Percentiles rank a stretch among this genome's conserved stretches.
phyloP scores from a whole-genome alignment of 2,888 invertebrate genomes.

The Mechanitis mazaeus region DNA sequence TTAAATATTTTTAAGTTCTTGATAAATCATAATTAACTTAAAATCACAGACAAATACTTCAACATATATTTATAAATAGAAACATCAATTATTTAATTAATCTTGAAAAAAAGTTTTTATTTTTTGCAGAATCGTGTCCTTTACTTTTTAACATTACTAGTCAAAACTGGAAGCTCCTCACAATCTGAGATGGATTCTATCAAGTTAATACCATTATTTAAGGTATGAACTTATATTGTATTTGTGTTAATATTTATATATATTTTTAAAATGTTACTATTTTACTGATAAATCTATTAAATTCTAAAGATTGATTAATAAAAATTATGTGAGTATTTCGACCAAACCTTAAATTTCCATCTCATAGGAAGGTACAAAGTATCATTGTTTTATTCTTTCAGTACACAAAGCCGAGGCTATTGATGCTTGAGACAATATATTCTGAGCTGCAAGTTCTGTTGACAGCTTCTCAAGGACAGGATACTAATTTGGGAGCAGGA shows the following conservation, averaged over 20 bases:
- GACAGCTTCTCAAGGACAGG: slow-evolving; percentile 36
- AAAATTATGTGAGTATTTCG: too few species aligned
- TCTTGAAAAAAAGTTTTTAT: not conserved
- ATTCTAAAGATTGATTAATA: too few species aligned
- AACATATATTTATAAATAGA: too few species aligned
- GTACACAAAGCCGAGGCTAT: slow-evolving; percentile 63
- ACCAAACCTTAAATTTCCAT: too few species aligned
- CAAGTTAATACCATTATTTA: slow-evolving; percentile 60
- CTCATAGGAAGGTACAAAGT: not conserved
- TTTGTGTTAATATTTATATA: not conserved
- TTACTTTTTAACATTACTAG: slow-evolving; percentile 57
- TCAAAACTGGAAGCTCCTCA: slow-evolving; percentile 41
- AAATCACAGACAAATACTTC: too few species aligned
- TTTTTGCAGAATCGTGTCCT: slow-evolving; percentile 65
- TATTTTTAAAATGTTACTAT: too few species aligned
- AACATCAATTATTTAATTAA: too few species aligned
- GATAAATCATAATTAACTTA: too few species aligned
- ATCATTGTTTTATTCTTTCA: slow-evolving; percentile 38
- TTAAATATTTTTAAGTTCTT: too few species aligned
- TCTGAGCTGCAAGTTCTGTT: slow-evolving; percentile 55
- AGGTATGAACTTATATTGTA: slow-evolving; percentile 40
- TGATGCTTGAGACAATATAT: slow-evolving; percentile 62
- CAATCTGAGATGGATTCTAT: slow-evolving; percentile 39
- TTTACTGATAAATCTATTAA: too few species aligned
- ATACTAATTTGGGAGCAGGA: slow-evolving; percentile 38